These are phyloP conservation scores for Drosophila nigrodunni DNA, from an alignment of 1,140 invertebrate species.

Conservation along the genomic window DNA sequence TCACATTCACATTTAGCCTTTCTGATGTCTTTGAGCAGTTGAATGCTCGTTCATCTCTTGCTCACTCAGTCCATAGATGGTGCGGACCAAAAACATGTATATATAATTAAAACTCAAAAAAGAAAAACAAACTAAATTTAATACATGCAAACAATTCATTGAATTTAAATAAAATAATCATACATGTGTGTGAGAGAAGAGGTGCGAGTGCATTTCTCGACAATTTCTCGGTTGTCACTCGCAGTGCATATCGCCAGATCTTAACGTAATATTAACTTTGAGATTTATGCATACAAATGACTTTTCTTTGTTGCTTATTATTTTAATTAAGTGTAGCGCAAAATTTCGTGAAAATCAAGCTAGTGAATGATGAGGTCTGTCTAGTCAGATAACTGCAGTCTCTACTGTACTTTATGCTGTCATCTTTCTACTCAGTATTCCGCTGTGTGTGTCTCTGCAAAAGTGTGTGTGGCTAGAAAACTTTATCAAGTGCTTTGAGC, in stretches of 20 bases:
- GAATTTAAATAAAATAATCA: conserved; percentile 66
- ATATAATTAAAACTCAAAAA: conserved; percentile 54
- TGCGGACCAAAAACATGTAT: conserved; percentile 54
- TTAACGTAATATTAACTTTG: conserved; percentile 74
- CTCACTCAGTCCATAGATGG: conserved; percentile 77
- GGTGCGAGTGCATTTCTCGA: conserved; percentile 42
- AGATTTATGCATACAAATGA: conserved; percentile 61
- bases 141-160: conserved; percentile 56
- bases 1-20: conserved; percentile 12
- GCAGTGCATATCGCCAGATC: conserved; percentile 62
- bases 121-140: conserved; percentile 54
- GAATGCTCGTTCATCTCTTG: conserved; percentile 49
- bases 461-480: conserved; percentile 30
- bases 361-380: conserved; percentile 11
- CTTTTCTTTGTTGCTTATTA: conserved; percentile 28
- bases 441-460: background rate
- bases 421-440: background rate
- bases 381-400: conserved; percentile 22
- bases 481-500: conserved; percentile 60
- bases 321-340: conserved; percentile 67
- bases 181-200: background rate
- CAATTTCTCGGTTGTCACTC: conserved; percentile 76
- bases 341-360: conserved; percentile 30
- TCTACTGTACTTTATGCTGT: background rate
- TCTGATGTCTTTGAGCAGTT: conserved; percentile 45